Evolutionary conservation across 2,797 vertebrate species (phyloP), one percentile per base, ranked within the genome.

Genomic region (Scleropages formosus): DNA sequence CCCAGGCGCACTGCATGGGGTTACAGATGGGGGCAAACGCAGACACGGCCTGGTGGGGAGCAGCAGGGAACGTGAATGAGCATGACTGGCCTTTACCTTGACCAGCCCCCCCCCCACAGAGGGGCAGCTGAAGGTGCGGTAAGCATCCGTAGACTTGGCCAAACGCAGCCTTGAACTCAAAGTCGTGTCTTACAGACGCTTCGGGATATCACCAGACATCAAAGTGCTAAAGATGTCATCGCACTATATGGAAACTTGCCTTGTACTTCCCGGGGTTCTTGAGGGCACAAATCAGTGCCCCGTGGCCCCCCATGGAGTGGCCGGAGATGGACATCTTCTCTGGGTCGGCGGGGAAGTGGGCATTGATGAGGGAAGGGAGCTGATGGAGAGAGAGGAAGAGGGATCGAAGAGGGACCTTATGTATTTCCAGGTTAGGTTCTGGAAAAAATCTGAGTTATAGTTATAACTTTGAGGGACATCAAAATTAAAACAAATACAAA

Each of bases 1-100:
- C 96, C 97, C 96, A 99, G 46, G 94, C 91, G 78, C 95, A 98
- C 87, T 96, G 95, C 64, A 95, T 46, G 0, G 96, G 97, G 89
- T 98, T 98, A 89, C 96, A 99, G 89, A 99, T 94, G 72, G 97
- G 97, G 64, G 97, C 92, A 76, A 98, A 98, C 0, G 96, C 97
- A 0, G 97, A 99, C 26, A 98, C 96, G 0, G 96, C 92, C 97
- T 96, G 80, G 78, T 39, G 46, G 56, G 26, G 82, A 53, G 10
- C 8, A 22, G 49, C 12, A 53, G 31, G 70, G 46, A 66, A 53
- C 31, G 1, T 7, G 27, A 31, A 71, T 27, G 53, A 67, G 59
- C 20, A n/a, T 9, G 7, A 64, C n/a, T 53, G 1, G 58, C 20
- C 4, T n/a, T 18, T 53, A 18, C 51, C 10, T 51, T 64, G 46